Conservation (phyloP, 2,888 invertebrate genomes). For the Melanchra persicariae region DNA sequence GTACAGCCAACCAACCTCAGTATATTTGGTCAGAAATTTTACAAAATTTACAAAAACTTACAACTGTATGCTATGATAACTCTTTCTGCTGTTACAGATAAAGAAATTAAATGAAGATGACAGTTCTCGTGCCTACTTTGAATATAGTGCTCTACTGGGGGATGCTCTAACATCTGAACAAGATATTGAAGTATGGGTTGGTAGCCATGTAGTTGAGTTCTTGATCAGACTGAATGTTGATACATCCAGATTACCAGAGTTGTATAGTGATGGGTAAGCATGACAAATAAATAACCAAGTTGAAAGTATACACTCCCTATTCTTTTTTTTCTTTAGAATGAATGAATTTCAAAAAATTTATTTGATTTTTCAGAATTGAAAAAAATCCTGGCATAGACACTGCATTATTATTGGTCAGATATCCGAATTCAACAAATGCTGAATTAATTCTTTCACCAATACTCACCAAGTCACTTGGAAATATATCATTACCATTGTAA, state of each 20-base stretch:
- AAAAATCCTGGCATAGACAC: constrained; percentile 88
- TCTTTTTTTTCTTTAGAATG: too few species aligned
- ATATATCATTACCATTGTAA: constrained; percentile 86
- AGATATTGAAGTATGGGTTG: constrained; percentile 92
- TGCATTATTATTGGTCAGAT: constrained; percentile 90
- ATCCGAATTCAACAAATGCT: constrained; percentile 89
- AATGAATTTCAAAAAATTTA: too few species aligned
- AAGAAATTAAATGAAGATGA: constrained; percentile 88
- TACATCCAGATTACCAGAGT: constrained; percentile 91
- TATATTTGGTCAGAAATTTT: background rate
- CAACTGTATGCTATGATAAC: background rate
- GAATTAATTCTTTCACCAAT: constrained; percentile 87
- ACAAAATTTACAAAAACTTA: background rate
- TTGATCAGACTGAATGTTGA: constrained; percentile 92
- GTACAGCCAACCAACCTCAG: background rate
- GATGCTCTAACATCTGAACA: constrained; percentile 88
- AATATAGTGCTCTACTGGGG: constrained; percentile 92
- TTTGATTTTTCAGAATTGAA: constrained; percentile 75
- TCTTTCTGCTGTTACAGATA: constrained; percentile 75
- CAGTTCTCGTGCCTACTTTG: constrained; percentile 90
- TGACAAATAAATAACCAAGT: background rate
- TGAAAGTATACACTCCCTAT: too few species aligned
- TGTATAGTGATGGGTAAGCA: constrained; percentile 87
- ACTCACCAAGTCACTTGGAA: constrained; percentile 85
- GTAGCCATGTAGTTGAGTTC: constrained; percentile 91